These are phyloP conservation scores for Pollenia labialis DNA, from an alignment of 2,888 invertebrate species.

Conservation along the genomic window DNA sequence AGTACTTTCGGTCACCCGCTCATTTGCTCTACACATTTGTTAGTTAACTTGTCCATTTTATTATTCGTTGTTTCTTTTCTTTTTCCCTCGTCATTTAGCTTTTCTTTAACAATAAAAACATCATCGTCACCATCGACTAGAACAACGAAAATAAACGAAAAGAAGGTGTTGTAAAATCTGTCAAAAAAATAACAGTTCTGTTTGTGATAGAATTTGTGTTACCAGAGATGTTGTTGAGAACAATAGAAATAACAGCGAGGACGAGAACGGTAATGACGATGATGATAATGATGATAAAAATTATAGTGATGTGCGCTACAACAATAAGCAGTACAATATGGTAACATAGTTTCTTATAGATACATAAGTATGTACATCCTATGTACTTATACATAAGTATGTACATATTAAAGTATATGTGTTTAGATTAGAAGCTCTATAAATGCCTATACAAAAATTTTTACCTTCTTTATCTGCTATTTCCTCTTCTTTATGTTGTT, in stretches of 20 bases:
- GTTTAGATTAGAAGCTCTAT: conserved; percentile 19
- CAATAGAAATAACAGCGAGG: neutral
- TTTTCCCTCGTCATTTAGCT: conserved; percentile 3
- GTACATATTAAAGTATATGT: neutral
- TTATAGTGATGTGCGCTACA: neutral
- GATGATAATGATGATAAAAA: neutral
- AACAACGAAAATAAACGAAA: conserved; percentile 31
- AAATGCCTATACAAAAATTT: conserved; percentile 30
- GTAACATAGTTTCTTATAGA: neutral
- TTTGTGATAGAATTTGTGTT: conserved; percentile 41
- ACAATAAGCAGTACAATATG: conserved; percentile 6
- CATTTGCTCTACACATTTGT: conserved; percentile 15
- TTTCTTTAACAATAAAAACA: conserved; percentile 21
- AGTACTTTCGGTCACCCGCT: conserved; percentile 56
- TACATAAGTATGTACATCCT: conserved; percentile 1
- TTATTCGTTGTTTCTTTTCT: neutral
- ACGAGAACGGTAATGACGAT: neutral
- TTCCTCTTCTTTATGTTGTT: conserved; percentile 16
- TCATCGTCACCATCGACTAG: neutral
- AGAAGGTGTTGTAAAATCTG: conserved; percentile 63
- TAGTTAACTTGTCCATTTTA: neutral
- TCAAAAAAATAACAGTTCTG: conserved; percentile 54
- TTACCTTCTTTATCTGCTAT: neutral
- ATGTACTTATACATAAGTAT: conserved; percentile 55
- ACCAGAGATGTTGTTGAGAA: conserved; percentile 29